Evolutionary conservation across 2,797 vertebrate genomes (phyloP), one percentile per base, ranked within the genome.

Genomic region (Helarctos malayanus): DNA sequence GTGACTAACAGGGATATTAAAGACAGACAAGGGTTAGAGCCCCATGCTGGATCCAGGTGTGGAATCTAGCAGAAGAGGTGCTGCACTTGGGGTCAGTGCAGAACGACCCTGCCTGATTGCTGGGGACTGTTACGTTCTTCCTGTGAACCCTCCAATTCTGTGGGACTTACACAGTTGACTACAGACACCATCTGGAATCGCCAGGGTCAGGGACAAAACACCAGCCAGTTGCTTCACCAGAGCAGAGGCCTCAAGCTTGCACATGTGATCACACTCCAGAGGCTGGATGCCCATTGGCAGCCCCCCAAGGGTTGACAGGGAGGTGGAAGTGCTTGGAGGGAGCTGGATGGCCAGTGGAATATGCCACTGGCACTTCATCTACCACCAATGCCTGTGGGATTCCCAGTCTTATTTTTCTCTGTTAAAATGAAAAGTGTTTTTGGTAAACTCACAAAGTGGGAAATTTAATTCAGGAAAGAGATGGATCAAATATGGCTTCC

Each of bases 401-500:
- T 76, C 47, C 29, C 29, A 47, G 18, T 23, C 7, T 3, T 21
- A 14, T 49, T 75, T 80, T 54, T 41, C 59, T 38, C 7, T 82
- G 12, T 57, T 78, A 59, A 90, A 59, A 80, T n/a, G 19, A 89
- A 81, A 25, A 75, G 2, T 57, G 21, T 80, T 91, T 94, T 61
- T 0, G 65, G 35, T 18, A 89, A 91, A 78, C 5, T 25, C 13
- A 61, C 52, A 54, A 65, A 54, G 9, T 49, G 38, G 80, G 88
- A 69, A 83, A 86, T 87, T 61, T 94, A 75, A 81, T 29, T 52
- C 35, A 87, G 73, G 52, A 93, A 91, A 45, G 54, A 54, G 47
- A 41, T 19, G 41, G 38, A 41, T 89, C n/a, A n/a, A 68, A 75
- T 90, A 52, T 0, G 56, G 75, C 75, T 68, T 56, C 15, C 45